Evolutionary conservation across 1,140 invertebrate species (phyloP).

Genomic region (Armadillidium nasatum): DNA sequence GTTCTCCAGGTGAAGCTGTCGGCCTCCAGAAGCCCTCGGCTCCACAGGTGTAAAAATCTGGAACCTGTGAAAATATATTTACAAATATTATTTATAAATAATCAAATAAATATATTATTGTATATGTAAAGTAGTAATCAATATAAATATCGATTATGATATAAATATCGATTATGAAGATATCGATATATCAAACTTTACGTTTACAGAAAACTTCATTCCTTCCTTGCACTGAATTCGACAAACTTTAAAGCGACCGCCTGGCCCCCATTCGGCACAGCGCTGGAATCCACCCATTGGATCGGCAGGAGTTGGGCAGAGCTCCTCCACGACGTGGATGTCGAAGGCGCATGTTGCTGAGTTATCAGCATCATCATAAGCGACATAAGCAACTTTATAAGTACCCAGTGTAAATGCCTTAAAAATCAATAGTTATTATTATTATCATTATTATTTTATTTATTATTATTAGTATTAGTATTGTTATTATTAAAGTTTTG

Average conservation of each 20-base stretch:
- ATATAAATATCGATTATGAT: too few relatives aligned
- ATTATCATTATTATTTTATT: too few relatives aligned
- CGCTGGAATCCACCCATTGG: conserved; percentile 82
- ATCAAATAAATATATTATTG: too few relatives aligned
- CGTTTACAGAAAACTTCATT: conserved; percentile 61
- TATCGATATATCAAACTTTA: conserved; percentile 4
- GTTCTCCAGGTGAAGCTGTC: conserved; percentile 67
- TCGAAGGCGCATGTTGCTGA: conserved; percentile 88
- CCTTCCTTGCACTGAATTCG: conserved; percentile 76
- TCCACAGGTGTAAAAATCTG: conserved; percentile 92
- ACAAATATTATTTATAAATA: too few relatives aligned
- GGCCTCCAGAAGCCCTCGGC: conserved; percentile 95
- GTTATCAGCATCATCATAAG: conserved; percentile 84
- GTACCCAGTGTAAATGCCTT: conserved; percentile 87
- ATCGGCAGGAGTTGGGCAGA: conserved; percentile 78
- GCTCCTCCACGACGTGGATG: conserved; percentile 84
- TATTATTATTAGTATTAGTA: too few relatives aligned
- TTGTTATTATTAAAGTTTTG: too few relatives aligned
- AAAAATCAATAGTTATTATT: neutral
- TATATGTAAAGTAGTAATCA: too few relatives aligned
- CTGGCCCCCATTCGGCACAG: conserved; percentile 92
- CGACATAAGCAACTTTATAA: conserved; percentile 89
- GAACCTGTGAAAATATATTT: conserved; percentile 66
- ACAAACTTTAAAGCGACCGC: conserved; percentile 88
- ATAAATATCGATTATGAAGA: too few relatives aligned